phyloP scores from a whole-genome alignment of 2,797 vertebrate species.

The Cottoperca gobio region DNA sequence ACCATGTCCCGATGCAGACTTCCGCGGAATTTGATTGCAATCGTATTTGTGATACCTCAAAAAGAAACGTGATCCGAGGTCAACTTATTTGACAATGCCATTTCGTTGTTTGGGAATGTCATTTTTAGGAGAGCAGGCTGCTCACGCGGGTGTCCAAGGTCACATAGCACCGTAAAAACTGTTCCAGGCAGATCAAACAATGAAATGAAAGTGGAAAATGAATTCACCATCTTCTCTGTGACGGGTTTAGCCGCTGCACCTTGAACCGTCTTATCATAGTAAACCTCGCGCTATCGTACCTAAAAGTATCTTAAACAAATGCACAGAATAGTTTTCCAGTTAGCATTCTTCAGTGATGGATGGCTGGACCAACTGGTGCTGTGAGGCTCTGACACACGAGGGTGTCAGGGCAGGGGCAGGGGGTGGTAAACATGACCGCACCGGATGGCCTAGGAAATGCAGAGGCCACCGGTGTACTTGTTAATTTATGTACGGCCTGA shows the following conservation, averaged over 20 bases:
- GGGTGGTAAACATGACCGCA: constrained; percentile 79
- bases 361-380: constrained; percentile 75
- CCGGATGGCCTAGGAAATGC: constrained; percentile 82
- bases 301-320: neutral
- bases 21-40: no score
- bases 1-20: no score
- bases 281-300: neutral
- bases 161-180: neutral
- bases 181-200: neutral
- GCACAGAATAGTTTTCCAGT: neutral
- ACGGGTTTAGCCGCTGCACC: neutral
- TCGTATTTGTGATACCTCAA: no score
- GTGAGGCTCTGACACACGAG: constrained; percentile 60
- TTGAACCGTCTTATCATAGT: neutral
- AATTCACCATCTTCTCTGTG: constrained; percentile 16
- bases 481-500: constrained; percentile 81
- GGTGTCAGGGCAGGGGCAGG: constrained; percentile 59
- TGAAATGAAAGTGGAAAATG: neutral
- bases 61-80: no score
- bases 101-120: no score
- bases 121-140: no score
- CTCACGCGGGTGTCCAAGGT: neutral
- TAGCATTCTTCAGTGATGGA: constrained; percentile 67
- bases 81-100: no score
- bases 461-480: constrained; percentile 81